Base-by-base conservation (phyloP, 2,888 invertebrate genomes). In the Eupelmus urozonus region DNA sequence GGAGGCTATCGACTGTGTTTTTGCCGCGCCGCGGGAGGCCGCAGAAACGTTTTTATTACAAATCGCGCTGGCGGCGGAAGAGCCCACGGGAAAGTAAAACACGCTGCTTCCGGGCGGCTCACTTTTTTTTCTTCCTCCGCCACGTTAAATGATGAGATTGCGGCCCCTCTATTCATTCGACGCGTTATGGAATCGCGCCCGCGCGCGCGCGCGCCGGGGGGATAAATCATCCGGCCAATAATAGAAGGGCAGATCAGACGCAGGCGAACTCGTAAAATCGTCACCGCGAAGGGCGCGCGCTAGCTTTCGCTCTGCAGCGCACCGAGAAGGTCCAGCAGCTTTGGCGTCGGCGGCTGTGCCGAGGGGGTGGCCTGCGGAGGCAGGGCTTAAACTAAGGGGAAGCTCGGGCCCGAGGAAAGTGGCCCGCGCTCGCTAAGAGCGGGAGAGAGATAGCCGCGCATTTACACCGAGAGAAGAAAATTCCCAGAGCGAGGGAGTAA, bases 141-240 rank as follows among this genome's bases (percentile, higher is more conserved):
- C 16, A 63, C 55, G 63, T 73, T 55, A 73, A 63, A 63, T 27
- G 34, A 59, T 29, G 4, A 59, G 3, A 34, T 20, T 20, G 2
- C 2, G 45, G 16, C 16, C 16, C 45, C 23, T n/a, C 18, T 1
- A 66, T 29, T 20, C 27, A 49, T 49, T 13, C 25, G 9, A 29
- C 16, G 9, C 29, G n/a, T 63, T 63, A 23, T 45, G 3, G 18
- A 49, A 45, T 45, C 13, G 45, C 9, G 16, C n/a, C n/a, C n/a
- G n/a, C n/a, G n/a, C n/a, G n/a, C n/a, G n/a, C n/a, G n/a, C n/a
- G n/a, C n/a, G n/a, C n/a, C 4, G 53, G 66, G 49, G 60, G 51
- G 66, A 72, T 78, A 74, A 69, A 74, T 78, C 70, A 78, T 74
- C 63, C 40, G 42, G 69, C 59, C 71, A 77, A 77, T 72, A 71